Evolutionary conservation across 1,140 invertebrate species (phyloP).

Genomic region (Achatina immaculata): DNA sequence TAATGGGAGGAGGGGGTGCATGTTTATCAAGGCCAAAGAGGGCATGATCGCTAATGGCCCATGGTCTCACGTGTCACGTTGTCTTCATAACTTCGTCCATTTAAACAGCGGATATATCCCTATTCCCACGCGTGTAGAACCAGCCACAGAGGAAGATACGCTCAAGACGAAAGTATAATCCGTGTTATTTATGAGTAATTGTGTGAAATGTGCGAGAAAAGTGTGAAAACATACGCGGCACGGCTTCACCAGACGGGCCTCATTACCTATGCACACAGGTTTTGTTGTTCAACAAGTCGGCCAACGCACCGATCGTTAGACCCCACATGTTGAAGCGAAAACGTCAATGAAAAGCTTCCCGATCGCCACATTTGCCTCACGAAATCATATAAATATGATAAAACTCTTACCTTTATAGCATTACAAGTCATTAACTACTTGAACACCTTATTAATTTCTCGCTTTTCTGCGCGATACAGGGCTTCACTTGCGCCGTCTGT

Average conservation of each 20-base stretch:
- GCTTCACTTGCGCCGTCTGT: background rate
- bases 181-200: background rate
- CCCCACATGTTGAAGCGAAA: constrained; percentile 40
- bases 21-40: constrained; percentile 35
- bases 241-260: constrained; percentile 17
- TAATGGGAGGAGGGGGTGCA: background rate
- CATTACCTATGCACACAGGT: constrained; percentile 45
- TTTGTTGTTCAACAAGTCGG: constrained; percentile 35
- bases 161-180: background rate
- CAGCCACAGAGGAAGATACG: too few species aligned
- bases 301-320: constrained; percentile 12
- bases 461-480: constrained; percentile 22
- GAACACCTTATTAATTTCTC: background rate
- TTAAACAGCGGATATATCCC: background rate
- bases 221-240: constrained; percentile 9
- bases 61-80: constrained; percentile 19
- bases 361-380: background rate
- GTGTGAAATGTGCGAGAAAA: background rate
- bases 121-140: background rate
- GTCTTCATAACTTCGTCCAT: constrained; percentile 6
- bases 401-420: constrained; percentile 39
- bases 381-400: constrained; percentile 22
- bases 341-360: constrained; percentile 41
- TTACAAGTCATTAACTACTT: constrained; percentile 18
- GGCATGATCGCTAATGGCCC: constrained; percentile 16